These are phyloP conservation scores for Cerastis rubricosa DNA, from an alignment of 2,888 invertebrate genomes.

Conservation along the genomic window DNA sequence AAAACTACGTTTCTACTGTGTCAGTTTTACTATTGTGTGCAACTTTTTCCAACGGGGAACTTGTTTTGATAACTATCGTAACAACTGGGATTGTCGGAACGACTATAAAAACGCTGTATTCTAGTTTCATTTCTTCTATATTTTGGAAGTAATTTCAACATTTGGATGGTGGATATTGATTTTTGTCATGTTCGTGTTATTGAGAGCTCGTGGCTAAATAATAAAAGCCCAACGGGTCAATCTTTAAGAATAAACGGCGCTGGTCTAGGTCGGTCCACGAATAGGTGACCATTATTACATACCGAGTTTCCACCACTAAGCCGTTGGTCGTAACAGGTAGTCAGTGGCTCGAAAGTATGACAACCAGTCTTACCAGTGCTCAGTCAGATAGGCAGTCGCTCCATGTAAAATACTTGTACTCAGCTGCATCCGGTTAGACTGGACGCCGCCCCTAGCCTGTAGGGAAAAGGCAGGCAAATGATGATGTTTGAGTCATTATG, in stretches of 20 bases:
- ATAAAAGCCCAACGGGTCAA: not conserved
- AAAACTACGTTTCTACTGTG: constrained; percentile 24
- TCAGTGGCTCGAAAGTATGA: no score
- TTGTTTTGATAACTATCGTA: constrained; percentile 22
- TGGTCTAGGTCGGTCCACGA: not conserved
- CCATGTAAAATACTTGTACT: no score
- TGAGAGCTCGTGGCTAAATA: not conserved
- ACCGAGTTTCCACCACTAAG: not conserved
- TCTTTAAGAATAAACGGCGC: not conserved
- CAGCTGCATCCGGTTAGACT: no score
- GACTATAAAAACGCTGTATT: not conserved
- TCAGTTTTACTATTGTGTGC: constrained; percentile 13
- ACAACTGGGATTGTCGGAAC: not conserved
- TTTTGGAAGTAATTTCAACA: not conserved
- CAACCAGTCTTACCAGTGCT: no score
- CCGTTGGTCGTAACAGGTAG: no score
- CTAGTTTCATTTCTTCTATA: not conserved
- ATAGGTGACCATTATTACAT: not conserved
- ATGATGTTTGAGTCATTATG: no score
- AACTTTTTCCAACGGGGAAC: constrained; percentile 16
- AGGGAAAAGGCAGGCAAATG: no score
- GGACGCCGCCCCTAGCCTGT: no score
- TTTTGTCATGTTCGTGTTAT: not conserved
- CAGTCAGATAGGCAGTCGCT: no score
- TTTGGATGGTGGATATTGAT: not conserved